Conservation (phyloP, 2,797 vertebrate species). For the Emys orbicularis region DNA sequence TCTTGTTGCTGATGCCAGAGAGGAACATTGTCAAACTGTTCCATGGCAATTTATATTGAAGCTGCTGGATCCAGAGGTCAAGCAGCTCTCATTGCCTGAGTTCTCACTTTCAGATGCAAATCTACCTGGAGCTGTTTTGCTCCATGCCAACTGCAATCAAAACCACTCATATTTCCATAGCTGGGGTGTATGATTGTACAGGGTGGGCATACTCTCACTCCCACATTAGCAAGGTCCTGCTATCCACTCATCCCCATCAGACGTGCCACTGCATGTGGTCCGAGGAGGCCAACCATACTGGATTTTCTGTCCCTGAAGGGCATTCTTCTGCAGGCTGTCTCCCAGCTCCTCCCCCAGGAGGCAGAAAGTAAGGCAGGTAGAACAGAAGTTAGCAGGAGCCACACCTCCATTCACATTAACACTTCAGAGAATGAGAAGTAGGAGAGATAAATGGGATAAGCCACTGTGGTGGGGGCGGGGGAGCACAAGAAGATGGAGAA, state of each 20-base stretch:
- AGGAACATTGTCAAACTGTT: not conserved
- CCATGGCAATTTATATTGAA: rapidly evolving
- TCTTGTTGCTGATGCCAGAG: not conserved
- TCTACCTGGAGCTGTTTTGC: not conserved
- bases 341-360: not conserved
- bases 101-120: not conserved
- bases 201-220: not conserved
- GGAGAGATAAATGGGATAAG: not conserved
- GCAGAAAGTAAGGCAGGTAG: not conserved
- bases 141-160: not conserved
- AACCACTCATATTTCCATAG: not conserved
- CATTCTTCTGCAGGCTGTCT: not conserved
- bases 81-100: not conserved
- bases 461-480: not conserved
- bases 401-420: not conserved
- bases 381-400: not conserved
- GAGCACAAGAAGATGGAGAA: not conserved
- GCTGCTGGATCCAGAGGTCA: not conserved
- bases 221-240: not conserved
- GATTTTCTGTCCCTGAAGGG: not conserved
- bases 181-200: rapidly evolving
- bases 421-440: not conserved
- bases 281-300: rapidly evolving
- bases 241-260: not conserved
- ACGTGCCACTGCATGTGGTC: not conserved